phyloP scores from a whole-genome alignment of 2,888 invertebrate species.

The Omphaloscelis lunosa region DNA sequence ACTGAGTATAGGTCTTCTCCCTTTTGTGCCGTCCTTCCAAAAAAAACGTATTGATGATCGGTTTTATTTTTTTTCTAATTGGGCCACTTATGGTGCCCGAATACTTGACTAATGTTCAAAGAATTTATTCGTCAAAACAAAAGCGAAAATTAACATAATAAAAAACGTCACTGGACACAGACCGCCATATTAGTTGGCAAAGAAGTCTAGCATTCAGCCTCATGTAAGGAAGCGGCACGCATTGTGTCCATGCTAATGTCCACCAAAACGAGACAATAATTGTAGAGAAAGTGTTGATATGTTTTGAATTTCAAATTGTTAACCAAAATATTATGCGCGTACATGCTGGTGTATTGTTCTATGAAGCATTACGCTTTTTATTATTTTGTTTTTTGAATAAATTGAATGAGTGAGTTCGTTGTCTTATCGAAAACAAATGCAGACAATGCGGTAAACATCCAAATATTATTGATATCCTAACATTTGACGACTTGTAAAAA shows the following conservation, averaged over 20 bases:
- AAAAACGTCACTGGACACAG: slow-evolving; percentile 45
- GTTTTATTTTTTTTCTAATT: neutral
- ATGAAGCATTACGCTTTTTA: neutral
- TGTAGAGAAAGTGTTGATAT: slow-evolving; percentile 75
- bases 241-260: slow-evolving; percentile 62
- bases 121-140: slow-evolving; percentile 55
- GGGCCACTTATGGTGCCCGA: neutral
- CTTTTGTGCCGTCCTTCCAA: too few species aligned
- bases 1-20: too few species aligned
- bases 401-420: slow-evolving; percentile 2
- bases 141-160: slow-evolving; percentile 57
- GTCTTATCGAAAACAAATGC: slow-evolving; percentile 10
- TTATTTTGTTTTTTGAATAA: neutral
- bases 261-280: slow-evolving; percentile 68
- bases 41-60: neutral
- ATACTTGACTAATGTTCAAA: slow-evolving; percentile 25
- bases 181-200: slow-evolving; percentile 57
- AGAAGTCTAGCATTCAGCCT: slow-evolving; percentile 49
- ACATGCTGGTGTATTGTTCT: slow-evolving; percentile 28
- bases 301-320: slow-evolving; percentile 67
- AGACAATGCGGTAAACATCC: neutral
- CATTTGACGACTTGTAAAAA: neutral
- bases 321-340: slow-evolving; percentile 56
- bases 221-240: slow-evolving; percentile 60
- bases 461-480: neutral